These are phyloP conservation scores for Odontomachus brunneus DNA, from an alignment of 1,140 invertebrate species.

Conservation along the genomic window DNA sequence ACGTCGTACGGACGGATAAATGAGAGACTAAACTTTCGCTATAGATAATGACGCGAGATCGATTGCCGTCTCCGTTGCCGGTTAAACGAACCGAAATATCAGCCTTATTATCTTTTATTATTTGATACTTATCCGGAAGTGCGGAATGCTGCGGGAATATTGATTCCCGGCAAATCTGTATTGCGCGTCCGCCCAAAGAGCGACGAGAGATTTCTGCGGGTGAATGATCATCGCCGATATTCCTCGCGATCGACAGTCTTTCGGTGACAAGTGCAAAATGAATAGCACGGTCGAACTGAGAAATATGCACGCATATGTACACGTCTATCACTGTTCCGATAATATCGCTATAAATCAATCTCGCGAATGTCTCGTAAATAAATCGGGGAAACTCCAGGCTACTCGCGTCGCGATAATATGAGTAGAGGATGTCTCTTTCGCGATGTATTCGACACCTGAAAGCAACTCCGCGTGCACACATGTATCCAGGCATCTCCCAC, in stretches of 20 bases:
- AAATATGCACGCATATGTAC: not conserved
- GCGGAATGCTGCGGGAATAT: not conserved
- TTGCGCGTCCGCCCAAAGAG: not conserved
- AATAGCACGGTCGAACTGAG: not conserved
- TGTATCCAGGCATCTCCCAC: conserved; percentile 19
- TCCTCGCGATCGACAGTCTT: conserved; percentile 13
- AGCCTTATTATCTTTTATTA: not conserved
- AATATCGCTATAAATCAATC: conserved; percentile 50
- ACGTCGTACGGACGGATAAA: not conserved
- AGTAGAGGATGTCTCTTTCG: conserved; percentile 46
- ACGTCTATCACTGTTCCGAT: conserved; percentile 30
- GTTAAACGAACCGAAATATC: conserved; percentile 1
- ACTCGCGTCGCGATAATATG: conserved; percentile 28
- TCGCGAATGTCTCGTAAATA: conserved; percentile 38
- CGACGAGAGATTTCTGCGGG: not conserved
- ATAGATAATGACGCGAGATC: conserved; percentile 8
- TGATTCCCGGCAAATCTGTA: not conserved
- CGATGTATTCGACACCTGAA: conserved; percentile 34
- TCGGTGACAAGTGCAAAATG: conserved; percentile 26
- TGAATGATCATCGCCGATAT: conserved; percentile 23
- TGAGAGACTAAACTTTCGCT: conserved; percentile 33
- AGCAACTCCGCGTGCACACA: conserved; percentile 17
- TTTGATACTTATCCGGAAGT: no score
- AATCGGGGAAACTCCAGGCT: conserved; percentile 27
- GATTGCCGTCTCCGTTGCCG: conserved; percentile 4